Evolutionary conservation across 1,140 invertebrate genomes (phyloP).

Genomic region (Euwallacea fornicatus): DNA sequence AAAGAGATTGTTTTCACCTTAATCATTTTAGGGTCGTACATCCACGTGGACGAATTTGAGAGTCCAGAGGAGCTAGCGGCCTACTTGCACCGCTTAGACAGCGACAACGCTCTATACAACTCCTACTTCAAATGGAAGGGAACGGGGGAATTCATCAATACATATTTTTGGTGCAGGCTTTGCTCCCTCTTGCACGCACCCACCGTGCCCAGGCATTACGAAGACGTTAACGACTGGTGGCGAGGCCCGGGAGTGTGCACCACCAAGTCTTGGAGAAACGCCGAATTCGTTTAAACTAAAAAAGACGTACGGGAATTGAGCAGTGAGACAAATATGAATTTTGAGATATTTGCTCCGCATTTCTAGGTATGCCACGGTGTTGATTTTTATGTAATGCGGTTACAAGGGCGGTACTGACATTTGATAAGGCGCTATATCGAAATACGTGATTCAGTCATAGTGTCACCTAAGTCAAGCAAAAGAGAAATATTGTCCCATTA

Average conservation of each 20-base stretch:
- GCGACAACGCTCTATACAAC: conserved; percentile 87
- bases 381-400: too few relatives aligned
- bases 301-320: too few relatives aligned
- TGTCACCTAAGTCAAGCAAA: too few relatives aligned
- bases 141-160: conserved; percentile 92
- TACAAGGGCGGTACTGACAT: too few relatives aligned
- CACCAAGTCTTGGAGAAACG: conserved; percentile 66
- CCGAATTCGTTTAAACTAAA: conserved; percentile 43
- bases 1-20: not conserved
- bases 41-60: conserved; percentile 93
- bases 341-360: too few relatives aligned
- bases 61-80: conserved; percentile 81
- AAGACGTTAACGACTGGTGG: conserved; percentile 87
- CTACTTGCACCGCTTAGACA: conserved; percentile 82
- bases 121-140: conserved; percentile 90
- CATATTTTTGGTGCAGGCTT: conserved; percentile 92
- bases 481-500: too few relatives aligned
- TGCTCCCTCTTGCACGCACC: conserved; percentile 87
- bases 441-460: too few relatives aligned
- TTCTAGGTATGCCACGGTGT: too few relatives aligned
- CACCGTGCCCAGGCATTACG: conserved; percentile 66
- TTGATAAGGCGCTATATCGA: too few relatives aligned
- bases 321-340: too few relatives aligned
- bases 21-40: conserved; percentile 62
- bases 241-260: conserved; percentile 73